Base-by-base conservation (phyloP, 2,113 vertebrate genomes). In the Poeciliopsis occidentalis region DNA sequence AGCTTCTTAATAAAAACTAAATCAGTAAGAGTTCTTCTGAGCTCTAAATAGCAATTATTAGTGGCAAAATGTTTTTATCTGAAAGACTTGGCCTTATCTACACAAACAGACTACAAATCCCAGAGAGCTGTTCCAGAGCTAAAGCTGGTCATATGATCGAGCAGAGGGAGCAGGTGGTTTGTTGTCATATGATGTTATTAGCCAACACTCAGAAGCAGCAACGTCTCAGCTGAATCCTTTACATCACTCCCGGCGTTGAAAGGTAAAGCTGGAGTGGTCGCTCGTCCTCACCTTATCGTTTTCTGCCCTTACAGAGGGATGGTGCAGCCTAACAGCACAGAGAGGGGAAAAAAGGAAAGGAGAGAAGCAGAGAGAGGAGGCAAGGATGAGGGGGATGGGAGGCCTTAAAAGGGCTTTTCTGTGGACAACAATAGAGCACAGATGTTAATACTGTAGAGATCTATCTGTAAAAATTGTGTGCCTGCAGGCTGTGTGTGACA, bases 101-200 rank as follows among this genome's bases (percentile, higher is more conserved):
- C 32, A 73, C 93, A 91, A 91, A 86, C 93, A 93, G 72, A 94
- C 93, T 93, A 88, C 93, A 93, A 74, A 60, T 93, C 93, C 94
- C 94, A 95, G 74, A 82, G 57, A 78, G 64, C 89, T 67, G 63
- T 78, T 30, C 65, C 3, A 24, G 24, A 27, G 34, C 26, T 60
- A 73, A 73, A 70, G 74, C 71, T 73, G 60, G 85, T 92, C 94
- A 95, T 81, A 88, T 94, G 94, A 93, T 85, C 73, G 71, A 62
- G 68, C 76, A 71, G 72, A n/a, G 41, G 73, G 78, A 89, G 89
- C 91, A 94, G 91, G 85, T 92, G 92, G 87, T 74, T 61, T 26
- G 19, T 77, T 81, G 82, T 94, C 94, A 95, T 84, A 85, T 94
- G 94, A 94, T 90, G 85, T 87, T 90, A 79, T 92, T 87, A 92